Conservation (phyloP, 2,797 vertebrate species). For the Pseudochirops corinnae region DNA sequence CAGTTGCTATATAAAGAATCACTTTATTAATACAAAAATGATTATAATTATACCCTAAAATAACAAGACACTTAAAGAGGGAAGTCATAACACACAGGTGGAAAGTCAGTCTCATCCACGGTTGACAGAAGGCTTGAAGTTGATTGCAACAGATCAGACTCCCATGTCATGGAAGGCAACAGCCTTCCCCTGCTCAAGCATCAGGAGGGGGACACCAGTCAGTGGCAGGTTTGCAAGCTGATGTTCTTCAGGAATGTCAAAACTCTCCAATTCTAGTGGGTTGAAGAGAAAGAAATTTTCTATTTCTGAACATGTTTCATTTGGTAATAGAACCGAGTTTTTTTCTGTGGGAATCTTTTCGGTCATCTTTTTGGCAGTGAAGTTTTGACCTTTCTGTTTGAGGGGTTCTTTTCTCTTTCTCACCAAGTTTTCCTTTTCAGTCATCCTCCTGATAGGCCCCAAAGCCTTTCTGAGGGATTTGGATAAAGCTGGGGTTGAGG, state of each 20-base stretch:
- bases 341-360: too few relatives aligned
- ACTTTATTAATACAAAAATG: constrained; percentile 75
- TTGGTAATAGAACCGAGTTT: too few relatives aligned
- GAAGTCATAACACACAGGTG: constrained; percentile 73
- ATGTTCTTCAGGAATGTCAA: too few relatives aligned
- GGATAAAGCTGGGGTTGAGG: constrained; percentile 54
- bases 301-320: too few relatives aligned
- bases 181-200: too few relatives aligned
- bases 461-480: constrained; percentile 84
- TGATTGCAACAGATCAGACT: constrained; percentile 74
- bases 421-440: constrained; percentile 19
- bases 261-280: too few relatives aligned
- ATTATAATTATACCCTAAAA: constrained; percentile 24
- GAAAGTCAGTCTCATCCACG: constrained; percentile 84
- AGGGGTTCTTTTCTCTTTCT: constrained; percentile 61
- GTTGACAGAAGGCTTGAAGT: constrained; percentile 81
- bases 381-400: constrained; percentile 72
- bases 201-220: too few relatives aligned
- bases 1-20: constrained; percentile 26
- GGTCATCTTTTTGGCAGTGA: constrained; percentile 76
- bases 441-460: constrained; percentile 85
- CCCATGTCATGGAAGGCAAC: too few relatives aligned
- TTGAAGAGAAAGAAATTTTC: too few relatives aligned
- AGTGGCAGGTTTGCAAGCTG: too few relatives aligned
- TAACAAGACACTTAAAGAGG: constrained; percentile 62